Base-by-base conservation (phyloP, 2,888 invertebrate genomes). In the Drosophila helvetica region DNA sequence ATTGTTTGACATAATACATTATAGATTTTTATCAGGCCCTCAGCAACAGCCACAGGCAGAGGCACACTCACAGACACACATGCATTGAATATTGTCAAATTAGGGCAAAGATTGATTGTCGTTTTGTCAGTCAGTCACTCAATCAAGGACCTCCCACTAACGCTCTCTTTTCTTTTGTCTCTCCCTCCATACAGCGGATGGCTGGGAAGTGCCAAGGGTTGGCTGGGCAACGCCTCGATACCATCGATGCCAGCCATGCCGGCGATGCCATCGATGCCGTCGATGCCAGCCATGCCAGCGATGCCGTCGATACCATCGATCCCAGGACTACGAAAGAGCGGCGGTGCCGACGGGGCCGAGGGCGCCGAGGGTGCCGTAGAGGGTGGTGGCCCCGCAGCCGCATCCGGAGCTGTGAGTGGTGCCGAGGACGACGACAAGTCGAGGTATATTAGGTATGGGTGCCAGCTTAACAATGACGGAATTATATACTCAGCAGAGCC, bases 181-280 rank as follows among this genome's bases (percentile, higher is more conserved):
- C 25, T 33, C 47, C 10, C 9, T 77, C 61, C n/a, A n/a, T 86
- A 9, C 72, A 91, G 96, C 90, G 97, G 97, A 90, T 95, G 97
- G 94, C 94, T 97, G 90, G 96, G 96, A 81, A 97, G 96, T 88
- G 97, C 97, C 67, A 97, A 97, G 93, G 96, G 96, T 48, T 97
- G 97, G 95, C 94, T 97, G 65, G 95, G 96, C 53, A 91, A 89
- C 78, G 92, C 92, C 57, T 92, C 82, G 64, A 82, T 82, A 66
- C 82, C 82, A 50, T 92, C 92, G 58, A 92, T 92, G 82, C 92
- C 92, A 71, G 91, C 92, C 51, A 92, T 92, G 90, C 91, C 91
- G 86, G 83, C 92, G 50, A 92, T 92, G 92, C 92, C 92, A 69
- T 86, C 92, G 77, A 92, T 92, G 92, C 89, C 91, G 17, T 82